These are phyloP conservation scores for Hippoglossus hippoglossus DNA, from an alignment of 2,797 vertebrate genomes.

Conservation along the genomic window DNA sequence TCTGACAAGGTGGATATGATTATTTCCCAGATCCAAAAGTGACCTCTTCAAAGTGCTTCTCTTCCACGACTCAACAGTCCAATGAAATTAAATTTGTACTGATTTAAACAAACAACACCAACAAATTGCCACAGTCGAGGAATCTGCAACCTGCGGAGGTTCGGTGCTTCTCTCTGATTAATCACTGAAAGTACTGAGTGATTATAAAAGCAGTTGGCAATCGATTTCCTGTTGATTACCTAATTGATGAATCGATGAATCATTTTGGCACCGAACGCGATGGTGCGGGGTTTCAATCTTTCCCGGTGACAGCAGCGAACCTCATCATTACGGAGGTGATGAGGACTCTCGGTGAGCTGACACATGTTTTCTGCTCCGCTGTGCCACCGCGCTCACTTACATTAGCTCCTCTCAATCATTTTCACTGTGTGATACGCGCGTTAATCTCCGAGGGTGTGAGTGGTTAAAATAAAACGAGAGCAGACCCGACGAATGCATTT, in stretches of 20 bases:
- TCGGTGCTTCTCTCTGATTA: slow-evolving; percentile 6
- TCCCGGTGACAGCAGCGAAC: slow-evolving; percentile 2
- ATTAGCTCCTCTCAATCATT: slow-evolving; percentile 23
- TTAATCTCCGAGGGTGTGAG: slow-evolving; percentile 12
- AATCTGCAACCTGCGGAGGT: neutral
- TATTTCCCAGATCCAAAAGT: no score
- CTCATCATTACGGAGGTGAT: slow-evolving; percentile 22
- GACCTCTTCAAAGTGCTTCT: no score
- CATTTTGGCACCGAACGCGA: neutral
- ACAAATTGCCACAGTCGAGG: no score
- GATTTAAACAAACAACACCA: no score
- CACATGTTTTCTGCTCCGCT: slow-evolving; percentile 14
- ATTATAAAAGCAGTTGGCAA: slow-evolving; percentile 2
- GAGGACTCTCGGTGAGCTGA: slow-evolving; percentile 39
- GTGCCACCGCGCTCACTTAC: neutral
- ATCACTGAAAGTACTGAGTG: neutral
- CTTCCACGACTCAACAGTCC: no score
- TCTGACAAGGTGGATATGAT: no score
- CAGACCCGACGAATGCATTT: slow-evolving; percentile 21
- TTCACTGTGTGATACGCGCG: slow-evolving; percentile 16
- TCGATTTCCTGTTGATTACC: slow-evolving; percentile 16
- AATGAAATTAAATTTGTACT: no score
- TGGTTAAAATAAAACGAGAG: slow-evolving; percentile 3
- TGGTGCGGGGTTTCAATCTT: neutral
- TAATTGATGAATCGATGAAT: slow-evolving; percentile 22